Base-by-base conservation (phyloP, 2,113 vertebrate genomes). In the Hippocampus abdominalis region DNA sequence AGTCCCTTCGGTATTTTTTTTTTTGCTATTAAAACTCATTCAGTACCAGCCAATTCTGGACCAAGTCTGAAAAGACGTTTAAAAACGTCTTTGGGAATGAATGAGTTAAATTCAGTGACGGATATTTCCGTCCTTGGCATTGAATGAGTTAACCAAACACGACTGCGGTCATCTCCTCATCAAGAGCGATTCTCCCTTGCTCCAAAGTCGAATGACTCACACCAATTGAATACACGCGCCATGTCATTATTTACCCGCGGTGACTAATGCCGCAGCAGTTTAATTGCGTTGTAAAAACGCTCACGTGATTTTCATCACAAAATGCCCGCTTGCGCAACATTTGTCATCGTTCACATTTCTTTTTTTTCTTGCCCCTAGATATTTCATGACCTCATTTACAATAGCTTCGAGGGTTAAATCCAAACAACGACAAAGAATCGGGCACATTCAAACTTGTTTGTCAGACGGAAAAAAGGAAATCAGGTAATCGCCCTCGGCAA, bases 151-250 rank as follows among this genome's bases (percentile, higher is more conserved):
- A 42, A 27, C 66, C 66, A 77, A 65, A 0, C 3, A 65, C 27
- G 66, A 77, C 70, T 16, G 12, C 57, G 6, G 0, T 10, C 80
- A 77, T 78, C 9, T 32, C 53, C 46, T 73, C 74, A 69, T 69
- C 70, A 66, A 57, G 23, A 59, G 20, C 29, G 66, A 71, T 71
- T 72, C 4, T 74, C 21, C 64, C 54, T 42, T 81, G 68, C 72
- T 73, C 40, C 68, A 60, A 72, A 70, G 66, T 59, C 29, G 16
- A 10, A 56, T 89, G 84, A 89, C 51, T 89, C 81, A 86, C 6
- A 2, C 32, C 59, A 76, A 77, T 68, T 72, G 77, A 81, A 80
- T 76, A 61, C 76, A 85, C 73, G 36, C 61, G 68, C 76, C 76
- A 32, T 4, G 1, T 56, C 3, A 8, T 54, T n/a, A 2, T 59